Evolutionary conservation across 2,888 invertebrate genomes (phyloP).

Genomic region (Volucella inflata): DNA sequence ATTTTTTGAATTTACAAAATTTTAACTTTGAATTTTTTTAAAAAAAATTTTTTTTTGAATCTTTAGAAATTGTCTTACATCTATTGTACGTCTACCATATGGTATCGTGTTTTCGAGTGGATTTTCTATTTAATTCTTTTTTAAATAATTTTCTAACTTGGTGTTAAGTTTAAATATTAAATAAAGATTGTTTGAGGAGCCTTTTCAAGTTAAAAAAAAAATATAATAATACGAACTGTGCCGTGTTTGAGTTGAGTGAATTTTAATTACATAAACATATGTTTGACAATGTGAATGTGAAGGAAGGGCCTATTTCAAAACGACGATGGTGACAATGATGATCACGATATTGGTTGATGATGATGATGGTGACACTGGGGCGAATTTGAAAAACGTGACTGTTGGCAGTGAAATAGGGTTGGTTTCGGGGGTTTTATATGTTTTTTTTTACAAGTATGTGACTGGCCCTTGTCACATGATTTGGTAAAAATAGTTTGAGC

Average conservation of each 20-base stretch:
- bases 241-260: slow-evolving; percentile 29
- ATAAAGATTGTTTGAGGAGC: slow-evolving; percentile 6
- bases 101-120: slow-evolving; percentile 42
- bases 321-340: neutral
- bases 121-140: neutral
- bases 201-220: neutral
- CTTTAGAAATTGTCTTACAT: neutral
- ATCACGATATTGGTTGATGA: neutral
- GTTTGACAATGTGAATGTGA: slow-evolving; percentile 40
- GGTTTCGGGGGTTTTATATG: neutral
- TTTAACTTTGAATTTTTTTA: slow-evolving; percentile 11
- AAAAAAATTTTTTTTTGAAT: slow-evolving; percentile 1
- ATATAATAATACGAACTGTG: slow-evolving; percentile 4
- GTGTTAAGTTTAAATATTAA: slow-evolving; percentile 21
- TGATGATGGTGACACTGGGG: slow-evolving; percentile 40
- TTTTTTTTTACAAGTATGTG: neutral
- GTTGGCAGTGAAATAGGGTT: slow-evolving; percentile 10
- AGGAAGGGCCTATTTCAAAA: slow-evolving; percentile 1
- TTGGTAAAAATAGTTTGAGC: slow-evolving; percentile 34
- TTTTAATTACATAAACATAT: slow-evolving; percentile 69
- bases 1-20: slow-evolving; percentile 1
- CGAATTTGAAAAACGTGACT: slow-evolving; percentile 58
- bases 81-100: slow-evolving; percentile 42
- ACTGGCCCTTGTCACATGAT: slow-evolving; percentile 20
- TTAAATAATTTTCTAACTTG: neutral